phyloP scores from a whole-genome alignment of 2,113 vertebrate species.

The Cryptomyrus ogoouensis region DNA sequence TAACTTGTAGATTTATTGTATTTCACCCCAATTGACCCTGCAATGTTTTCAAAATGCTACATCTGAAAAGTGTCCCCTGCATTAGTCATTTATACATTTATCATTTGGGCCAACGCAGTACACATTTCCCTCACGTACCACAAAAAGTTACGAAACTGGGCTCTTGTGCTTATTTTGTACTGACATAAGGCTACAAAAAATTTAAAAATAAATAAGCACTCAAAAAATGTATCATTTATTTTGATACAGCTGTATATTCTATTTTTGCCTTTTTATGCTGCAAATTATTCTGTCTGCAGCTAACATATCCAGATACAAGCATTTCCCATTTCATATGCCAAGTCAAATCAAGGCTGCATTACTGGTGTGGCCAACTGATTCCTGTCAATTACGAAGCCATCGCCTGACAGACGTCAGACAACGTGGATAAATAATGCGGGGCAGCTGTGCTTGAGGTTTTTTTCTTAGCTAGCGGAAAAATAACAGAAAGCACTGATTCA shows the following conservation, averaged over 20 bases:
- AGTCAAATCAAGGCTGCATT: neutral
- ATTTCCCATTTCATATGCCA: neutral
- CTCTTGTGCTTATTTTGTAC: neutral
- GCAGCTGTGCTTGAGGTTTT: neutral
- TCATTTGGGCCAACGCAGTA: neutral
- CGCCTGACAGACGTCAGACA: neutral
- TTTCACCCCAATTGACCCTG: neutral
- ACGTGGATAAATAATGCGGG: neutral
- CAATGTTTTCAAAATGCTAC: neutral
- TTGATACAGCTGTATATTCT: neutral
- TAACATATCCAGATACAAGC: neutral
- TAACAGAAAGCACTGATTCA: neutral
- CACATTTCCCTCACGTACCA: neutral
- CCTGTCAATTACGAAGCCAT: neutral
- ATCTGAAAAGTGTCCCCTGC: neutral
- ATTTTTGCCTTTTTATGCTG: neutral
- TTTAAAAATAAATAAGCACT: neutral
- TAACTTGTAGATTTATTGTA: neutral
- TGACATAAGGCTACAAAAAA: neutral
- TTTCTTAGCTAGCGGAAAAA: neutral
- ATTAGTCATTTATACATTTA: neutral
- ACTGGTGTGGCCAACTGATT: neutral
- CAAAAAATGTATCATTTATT: neutral
- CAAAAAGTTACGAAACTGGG: neutral
- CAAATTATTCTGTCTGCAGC: neutral